phyloP scores from a whole-genome alignment of 2,113 vertebrate species.

The Barbus barbus region DNA sequence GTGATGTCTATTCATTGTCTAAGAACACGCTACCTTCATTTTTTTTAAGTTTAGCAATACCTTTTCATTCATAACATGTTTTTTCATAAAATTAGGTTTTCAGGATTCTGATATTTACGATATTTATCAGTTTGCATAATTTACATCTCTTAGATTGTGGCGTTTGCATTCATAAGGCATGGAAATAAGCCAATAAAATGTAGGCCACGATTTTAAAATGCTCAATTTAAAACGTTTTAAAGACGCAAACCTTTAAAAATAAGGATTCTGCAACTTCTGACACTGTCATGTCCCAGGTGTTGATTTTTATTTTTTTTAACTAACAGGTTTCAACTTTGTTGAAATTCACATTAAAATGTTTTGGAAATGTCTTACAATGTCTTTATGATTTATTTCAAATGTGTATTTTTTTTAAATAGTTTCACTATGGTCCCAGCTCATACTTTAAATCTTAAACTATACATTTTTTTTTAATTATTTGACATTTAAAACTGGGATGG shows the following conservation, averaged over 20 bases:
- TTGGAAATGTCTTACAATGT: too few relatives aligned
- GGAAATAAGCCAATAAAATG: neutral
- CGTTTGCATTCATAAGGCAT: neutral
- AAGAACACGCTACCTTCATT: neutral
- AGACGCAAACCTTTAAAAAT: neutral
- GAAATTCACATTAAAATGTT: too few relatives aligned
- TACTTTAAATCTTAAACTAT: neutral
- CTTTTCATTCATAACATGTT: neutral
- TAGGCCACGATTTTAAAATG: neutral
- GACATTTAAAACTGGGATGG: neutral
- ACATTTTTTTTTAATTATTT: too few relatives aligned
- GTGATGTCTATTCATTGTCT: slow-evolving; percentile 44
- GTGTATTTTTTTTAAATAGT: neutral
- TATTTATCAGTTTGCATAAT: neutral
- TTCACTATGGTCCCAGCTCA: neutral
- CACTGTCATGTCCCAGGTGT: too few relatives aligned
- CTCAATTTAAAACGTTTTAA: neutral
- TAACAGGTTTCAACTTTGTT: too few relatives aligned
- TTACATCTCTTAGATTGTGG: neutral
- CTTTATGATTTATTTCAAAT: too few relatives aligned
- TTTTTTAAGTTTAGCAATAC: neutral
- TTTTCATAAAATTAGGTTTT: neutral
- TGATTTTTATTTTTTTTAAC: too few relatives aligned
- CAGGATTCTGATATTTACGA: too few relatives aligned
- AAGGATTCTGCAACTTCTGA: neutral